These are phyloP conservation scores for Rhogogaster chlorosoma DNA, from an alignment of 2,888 invertebrate genomes.

Conservation along the genomic window DNA sequence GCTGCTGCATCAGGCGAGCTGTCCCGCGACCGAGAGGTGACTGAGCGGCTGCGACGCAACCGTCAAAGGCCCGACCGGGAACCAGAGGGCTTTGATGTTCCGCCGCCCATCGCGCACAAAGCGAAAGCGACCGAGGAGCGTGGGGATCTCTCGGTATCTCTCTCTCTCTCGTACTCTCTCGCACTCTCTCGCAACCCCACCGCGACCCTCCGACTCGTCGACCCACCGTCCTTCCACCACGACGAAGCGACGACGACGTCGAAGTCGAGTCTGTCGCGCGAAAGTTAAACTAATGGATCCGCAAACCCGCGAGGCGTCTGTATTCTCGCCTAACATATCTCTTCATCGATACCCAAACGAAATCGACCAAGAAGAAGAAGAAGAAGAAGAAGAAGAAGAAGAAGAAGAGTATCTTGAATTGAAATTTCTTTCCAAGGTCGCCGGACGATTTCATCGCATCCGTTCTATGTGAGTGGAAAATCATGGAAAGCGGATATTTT, in stretches of 20 bases:
- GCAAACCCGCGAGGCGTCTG: background rate
- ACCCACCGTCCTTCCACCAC: slow-evolving; percentile 6
- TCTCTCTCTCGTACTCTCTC: slow-evolving; percentile 47
- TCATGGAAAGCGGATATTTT: background rate
- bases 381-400: background rate
- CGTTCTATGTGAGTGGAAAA: background rate
- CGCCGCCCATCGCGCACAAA: slow-evolving; percentile 76
- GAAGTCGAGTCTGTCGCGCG: background rate
- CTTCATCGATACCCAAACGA: background rate
- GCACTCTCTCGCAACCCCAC: slow-evolving; percentile 51
- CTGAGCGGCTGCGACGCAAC: slow-evolving; percentile 76
- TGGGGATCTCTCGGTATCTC: slow-evolving; percentile 56
- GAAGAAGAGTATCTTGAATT: background rate
- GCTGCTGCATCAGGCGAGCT: slow-evolving; percentile 51
- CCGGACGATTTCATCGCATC: no score
- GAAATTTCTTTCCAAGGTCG: background rate
- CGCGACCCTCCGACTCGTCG: slow-evolving; percentile 17
- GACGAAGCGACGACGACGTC: background rate
- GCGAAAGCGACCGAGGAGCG: slow-evolving; percentile 73
- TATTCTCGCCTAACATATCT: background rate
- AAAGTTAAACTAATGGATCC: slow-evolving; percentile 8
- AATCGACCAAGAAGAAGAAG: background rate
- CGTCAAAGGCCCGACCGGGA: slow-evolving; percentile 76
- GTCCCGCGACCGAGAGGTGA: slow-evolving; percentile 72
- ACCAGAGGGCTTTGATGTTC: slow-evolving; percentile 77